Percentiles rank a stretch among this genome's conserved stretches.
Conservation (phyloP, 2,113 vertebrate genomes). For the Clarias magur region DNA sequence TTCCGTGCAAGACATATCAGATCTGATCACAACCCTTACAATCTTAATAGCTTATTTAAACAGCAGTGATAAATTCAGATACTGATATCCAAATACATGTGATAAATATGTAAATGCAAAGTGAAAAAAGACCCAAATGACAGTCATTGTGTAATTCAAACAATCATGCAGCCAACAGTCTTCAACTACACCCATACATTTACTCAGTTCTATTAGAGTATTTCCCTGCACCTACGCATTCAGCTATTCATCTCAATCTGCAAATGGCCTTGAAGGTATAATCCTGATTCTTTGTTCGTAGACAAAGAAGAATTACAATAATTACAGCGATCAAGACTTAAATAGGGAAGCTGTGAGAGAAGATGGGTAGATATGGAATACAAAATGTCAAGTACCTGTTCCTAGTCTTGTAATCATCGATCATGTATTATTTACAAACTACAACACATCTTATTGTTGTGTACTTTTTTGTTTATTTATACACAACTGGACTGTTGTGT, state of each 20-base stretch:
- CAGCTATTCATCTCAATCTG: not conserved
- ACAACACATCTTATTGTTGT: not conserved
- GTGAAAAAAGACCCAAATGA: not conserved
- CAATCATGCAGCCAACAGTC: not conserved
- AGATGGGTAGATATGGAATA: constrained; percentile 33
- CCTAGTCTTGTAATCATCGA: not conserved
- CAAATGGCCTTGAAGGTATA: constrained; percentile 41
- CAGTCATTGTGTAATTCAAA: not conserved
- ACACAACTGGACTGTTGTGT: not conserved
- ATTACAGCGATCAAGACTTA: constrained; percentile 57
- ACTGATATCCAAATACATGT: not conserved
- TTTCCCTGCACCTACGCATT: constrained; percentile 18
- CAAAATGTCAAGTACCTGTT: constrained; percentile 9
- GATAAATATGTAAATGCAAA: not conserved
- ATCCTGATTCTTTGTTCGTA: constrained; percentile 61
- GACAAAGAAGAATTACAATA: constrained; percentile 58
- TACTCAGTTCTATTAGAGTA: not conserved
- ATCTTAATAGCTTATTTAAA: not conserved
- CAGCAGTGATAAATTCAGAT: not conserved
- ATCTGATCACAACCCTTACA: not conserved
- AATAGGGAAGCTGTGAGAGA: constrained; percentile 32
- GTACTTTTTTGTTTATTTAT: not conserved
- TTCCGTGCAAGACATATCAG: not conserved
- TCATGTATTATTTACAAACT: not conserved
- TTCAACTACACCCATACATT: not conserved